A percentile compares a stretch with the other conserved stretches of the same genome.
phyloP scores from a whole-genome alignment of 1,140 invertebrate species.

The Capitella teleta region DNA sequence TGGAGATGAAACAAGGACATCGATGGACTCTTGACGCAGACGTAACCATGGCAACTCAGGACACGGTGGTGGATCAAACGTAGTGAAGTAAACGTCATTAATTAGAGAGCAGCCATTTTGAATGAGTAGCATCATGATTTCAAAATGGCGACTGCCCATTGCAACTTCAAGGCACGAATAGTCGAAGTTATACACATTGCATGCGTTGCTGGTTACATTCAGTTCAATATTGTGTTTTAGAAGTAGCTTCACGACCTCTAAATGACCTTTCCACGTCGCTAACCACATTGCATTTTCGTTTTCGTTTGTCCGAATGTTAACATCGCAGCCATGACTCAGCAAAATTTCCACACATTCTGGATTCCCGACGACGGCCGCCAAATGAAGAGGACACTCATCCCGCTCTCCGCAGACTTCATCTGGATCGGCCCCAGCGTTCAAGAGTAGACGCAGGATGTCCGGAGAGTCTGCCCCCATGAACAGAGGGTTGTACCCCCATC shows the following conservation, averaged over 20 bases:
- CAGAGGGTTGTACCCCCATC: neutral
- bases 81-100: neutral
- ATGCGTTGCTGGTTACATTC: neutral
- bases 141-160: neutral
- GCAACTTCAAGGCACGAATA: neutral
- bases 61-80: neutral
- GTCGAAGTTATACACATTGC: neutral
- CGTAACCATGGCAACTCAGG: neutral
- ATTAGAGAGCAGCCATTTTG: neutral
- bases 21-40: neutral
- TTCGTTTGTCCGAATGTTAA: neutral
- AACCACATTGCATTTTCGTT: neutral
- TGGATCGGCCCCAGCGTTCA: neutral
- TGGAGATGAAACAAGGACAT: no score
- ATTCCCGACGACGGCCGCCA: neutral
- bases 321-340: neutral
- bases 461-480: neutral
- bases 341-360: neutral
- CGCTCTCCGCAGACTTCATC: neutral
- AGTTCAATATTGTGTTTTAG: neutral
- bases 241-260: neutral
- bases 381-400: neutral
- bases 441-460: neutral
- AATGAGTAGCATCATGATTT: neutral
- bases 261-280: neutral